Percentiles rank a stretch among this genome's conserved stretches.
Conservation (phyloP, 2,797 vertebrate genomes). For the Ceryle rudis region DNA sequence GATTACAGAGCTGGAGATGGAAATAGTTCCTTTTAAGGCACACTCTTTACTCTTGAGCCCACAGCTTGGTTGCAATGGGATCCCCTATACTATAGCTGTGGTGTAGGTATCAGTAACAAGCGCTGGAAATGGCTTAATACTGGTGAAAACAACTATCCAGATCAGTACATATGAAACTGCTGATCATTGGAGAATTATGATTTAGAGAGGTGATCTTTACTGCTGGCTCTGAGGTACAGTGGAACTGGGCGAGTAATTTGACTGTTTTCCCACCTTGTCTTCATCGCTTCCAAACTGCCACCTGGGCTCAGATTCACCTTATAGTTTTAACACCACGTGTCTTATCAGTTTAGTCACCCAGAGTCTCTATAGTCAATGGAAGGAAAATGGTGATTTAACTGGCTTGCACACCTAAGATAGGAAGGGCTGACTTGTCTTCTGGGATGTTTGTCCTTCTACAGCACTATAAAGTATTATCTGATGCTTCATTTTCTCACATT, state of each 20-base stretch:
- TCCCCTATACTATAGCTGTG: rapidly evolving
- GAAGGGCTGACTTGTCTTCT: neutral
- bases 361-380: neutral
- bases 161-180: neutral
- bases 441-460: neutral
- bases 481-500: neutral
- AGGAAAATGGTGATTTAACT: neutral
- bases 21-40: neutral
- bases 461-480: neutral
- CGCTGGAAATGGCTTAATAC: neutral
- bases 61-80: neutral
- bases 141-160: neutral
- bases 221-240: neutral
- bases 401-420: neutral
- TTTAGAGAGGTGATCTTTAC: neutral
- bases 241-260: neutral
- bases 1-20: neutral
- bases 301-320: neutral
- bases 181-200: neutral
- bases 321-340: neutral
- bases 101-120: neutral
- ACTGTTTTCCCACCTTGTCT: neutral
- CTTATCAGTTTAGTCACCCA: neutral
- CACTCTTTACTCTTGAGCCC: neutral
- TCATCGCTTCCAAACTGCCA: neutral